Percentiles rank a stretch among this genome's conserved stretches.
phyloP scores from a whole-genome alignment of 92 coral and sea anemone genomes.

The Metridium senile region DNA sequence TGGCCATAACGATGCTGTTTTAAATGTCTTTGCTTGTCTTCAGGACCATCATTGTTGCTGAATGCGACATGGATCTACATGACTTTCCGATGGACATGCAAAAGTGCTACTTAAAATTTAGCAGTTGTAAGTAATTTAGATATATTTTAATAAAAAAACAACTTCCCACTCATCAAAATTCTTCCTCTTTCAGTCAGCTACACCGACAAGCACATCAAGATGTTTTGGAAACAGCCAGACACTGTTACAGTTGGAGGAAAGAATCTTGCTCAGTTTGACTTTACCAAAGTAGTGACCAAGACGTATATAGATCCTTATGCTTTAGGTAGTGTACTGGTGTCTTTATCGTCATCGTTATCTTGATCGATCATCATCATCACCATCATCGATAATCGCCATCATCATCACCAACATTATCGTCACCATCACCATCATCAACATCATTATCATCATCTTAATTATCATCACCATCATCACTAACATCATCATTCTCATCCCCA shows the following conservation, averaged over 20 bases:
- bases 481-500: too few species aligned
- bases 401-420: not conserved
- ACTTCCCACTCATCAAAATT: not conserved
- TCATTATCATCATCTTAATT: not conserved
- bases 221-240: not conserved
- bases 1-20: too few species aligned
- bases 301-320: constrained; percentile 5
- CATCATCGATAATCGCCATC: not conserved
- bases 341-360: not conserved
- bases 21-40: not conserved
- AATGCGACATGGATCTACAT: constrained; percentile 67
- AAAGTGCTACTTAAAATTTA: constrained; percentile 59
- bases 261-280: constrained; percentile 30
- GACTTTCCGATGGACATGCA: constrained; percentile 79
- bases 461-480: not conserved
- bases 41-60: constrained; percentile 41
- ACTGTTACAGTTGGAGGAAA: constrained; percentile 18
- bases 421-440: not conserved
- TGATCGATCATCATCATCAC: not conserved
- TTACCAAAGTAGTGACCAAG: not conserved
- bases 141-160: too few species aligned
- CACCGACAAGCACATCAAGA: constrained; percentile 13
- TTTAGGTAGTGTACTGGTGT: not conserved
- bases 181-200: constrained; percentile 13
- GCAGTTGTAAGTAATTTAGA: constrained; percentile 72